Evolutionary conservation across 2,113 vertebrate genomes (phyloP).

Genomic region (Athene noctua): DNA sequence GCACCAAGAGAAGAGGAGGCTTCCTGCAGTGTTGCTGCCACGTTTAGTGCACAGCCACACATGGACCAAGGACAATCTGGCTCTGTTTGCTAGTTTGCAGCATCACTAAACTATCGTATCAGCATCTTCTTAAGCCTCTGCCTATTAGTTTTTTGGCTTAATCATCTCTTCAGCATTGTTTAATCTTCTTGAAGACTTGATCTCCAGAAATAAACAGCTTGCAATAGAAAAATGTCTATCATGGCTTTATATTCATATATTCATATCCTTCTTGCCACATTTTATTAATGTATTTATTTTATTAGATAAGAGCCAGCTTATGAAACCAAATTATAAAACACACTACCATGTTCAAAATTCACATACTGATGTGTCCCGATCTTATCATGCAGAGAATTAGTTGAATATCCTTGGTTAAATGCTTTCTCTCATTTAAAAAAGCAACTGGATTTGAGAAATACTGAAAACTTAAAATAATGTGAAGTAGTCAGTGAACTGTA

Average conservation of each 20-base stretch:
- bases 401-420: neutral
- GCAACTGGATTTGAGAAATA: neutral
- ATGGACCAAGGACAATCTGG: neutral
- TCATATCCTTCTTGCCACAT: conserved; percentile 1
- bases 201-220: conserved; percentile 37
- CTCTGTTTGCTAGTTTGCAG: neutral
- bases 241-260: conserved; percentile 46
- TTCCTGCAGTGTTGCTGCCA: neutral
- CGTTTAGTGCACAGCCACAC: neutral
- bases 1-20: neutral
- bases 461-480: conserved; percentile 6
- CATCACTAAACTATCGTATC: neutral
- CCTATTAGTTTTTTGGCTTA: conserved; percentile 47
- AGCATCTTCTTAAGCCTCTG: neutral
- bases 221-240: neutral
- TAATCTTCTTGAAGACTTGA: conserved; percentile 36
- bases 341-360: neutral
- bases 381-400: neutral
- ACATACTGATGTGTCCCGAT: neutral
- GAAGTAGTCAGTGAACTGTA: conserved; percentile 12
- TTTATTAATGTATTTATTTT: conserved; percentile 50
- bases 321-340: conserved; percentile 19
- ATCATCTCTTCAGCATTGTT: conserved; percentile 43
- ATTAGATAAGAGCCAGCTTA: conserved; percentile 50
- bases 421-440: conserved; percentile 19